These are phyloP conservation scores for Nannospalax galili DNA, from an alignment of 2,113 vertebrate genomes.

Conservation along the genomic window DNA sequence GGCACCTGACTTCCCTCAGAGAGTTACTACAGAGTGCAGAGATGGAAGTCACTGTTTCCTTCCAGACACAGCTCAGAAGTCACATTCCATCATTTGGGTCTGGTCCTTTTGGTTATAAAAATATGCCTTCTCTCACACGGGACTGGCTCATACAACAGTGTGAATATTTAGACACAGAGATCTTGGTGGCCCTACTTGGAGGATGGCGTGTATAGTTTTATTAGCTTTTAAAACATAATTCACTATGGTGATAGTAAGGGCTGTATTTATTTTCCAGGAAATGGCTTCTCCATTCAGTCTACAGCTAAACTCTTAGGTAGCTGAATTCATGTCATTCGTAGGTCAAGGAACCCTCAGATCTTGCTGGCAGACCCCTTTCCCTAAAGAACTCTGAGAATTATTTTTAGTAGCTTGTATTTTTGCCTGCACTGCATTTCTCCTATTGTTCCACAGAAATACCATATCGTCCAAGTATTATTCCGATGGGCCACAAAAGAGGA, in stretches of 20 bases:
- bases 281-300: not conserved
- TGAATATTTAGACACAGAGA: not conserved
- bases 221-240: not conserved
- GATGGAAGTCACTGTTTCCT: not conserved
- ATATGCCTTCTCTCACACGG: not conserved
- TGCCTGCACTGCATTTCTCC: rapidly evolving
- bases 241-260: not conserved
- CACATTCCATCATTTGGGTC: not conserved
- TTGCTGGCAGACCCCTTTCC: not conserved
- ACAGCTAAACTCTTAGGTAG: not conserved
- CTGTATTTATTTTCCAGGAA: not conserved
- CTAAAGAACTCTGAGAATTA: not conserved
- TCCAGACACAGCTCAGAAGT: not conserved
- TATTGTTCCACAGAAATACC: not conserved
- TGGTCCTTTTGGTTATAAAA: not conserved
- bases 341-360: not conserved
- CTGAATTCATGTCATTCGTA: not conserved
- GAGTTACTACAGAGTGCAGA: not conserved
- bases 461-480: not conserved
- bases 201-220: not conserved
- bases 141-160: too few species aligned
- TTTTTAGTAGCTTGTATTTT: not conserved
- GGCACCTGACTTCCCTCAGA: not conserved
- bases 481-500: not conserved
- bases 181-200: not conserved